These are phyloP conservation scores for Epirrhoe alternata DNA, from an alignment of 2,888 invertebrate genomes.

Conservation along the genomic window DNA sequence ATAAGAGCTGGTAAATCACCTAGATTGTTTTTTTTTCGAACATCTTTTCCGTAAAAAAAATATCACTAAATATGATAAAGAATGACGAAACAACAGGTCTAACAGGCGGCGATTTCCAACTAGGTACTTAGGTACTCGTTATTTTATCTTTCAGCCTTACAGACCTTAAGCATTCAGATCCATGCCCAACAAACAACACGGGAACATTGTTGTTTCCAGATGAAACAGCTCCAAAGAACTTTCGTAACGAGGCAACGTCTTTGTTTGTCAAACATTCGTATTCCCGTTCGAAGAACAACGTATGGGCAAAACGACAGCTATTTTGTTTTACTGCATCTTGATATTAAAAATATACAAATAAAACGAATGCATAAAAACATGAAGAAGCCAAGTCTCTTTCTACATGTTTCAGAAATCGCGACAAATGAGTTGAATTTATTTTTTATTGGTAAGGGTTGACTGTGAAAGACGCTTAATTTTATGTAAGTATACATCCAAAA, in stretches of 20 bases:
- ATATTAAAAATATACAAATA: slow-evolving; percentile 28
- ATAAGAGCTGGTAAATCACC: background rate
- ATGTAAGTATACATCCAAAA: too few species aligned
- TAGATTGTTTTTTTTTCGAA: background rate
- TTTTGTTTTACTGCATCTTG: slow-evolving; percentile 37
- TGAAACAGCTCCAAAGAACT: slow-evolving; percentile 35
- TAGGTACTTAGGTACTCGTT: too few species aligned
- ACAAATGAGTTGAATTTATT: too few species aligned
- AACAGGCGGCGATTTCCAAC: too few species aligned
- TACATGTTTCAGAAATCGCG: too few species aligned
- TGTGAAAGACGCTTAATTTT: too few species aligned
- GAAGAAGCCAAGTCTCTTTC: background rate
- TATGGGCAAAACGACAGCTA: slow-evolving; percentile 26
- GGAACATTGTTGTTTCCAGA: slow-evolving; percentile 24
- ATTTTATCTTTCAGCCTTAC: too few species aligned
- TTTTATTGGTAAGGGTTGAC: too few species aligned
- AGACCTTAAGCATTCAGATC: background rate
- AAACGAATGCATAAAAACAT: slow-evolving; percentile 1
- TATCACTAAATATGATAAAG: too few species aligned
- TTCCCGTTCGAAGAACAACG: slow-evolving; percentile 27
- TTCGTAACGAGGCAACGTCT: slow-evolving; percentile 49
- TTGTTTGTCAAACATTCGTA: slow-evolving; percentile 53
- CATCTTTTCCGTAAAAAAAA: too few species aligned
- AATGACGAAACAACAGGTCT: too few species aligned
- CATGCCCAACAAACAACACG: slow-evolving; percentile 7